phyloP scores from a whole-genome alignment of 2,113 vertebrate species.

The Epinephelus fuscoguttatus region DNA sequence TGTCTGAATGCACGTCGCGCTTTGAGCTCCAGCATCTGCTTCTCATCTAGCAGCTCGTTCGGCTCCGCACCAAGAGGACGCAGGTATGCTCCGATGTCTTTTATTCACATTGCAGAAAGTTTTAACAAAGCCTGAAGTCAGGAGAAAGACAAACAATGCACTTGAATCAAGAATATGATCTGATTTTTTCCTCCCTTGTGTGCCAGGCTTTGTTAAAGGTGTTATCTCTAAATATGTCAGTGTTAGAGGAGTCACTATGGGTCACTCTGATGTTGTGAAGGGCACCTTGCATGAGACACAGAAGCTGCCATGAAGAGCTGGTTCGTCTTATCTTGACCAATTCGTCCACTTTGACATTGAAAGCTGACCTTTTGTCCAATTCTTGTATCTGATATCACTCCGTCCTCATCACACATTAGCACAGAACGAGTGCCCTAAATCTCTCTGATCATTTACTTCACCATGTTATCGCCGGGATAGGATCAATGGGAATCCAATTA shows the following conservation, averaged over 20 bases:
- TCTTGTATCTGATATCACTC: constrained; percentile 12
- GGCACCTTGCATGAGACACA: constrained; percentile 21
- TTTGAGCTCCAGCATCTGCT: constrained; percentile 50
- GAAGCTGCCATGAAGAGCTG: neutral
- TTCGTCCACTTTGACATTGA: constrained; percentile 54
- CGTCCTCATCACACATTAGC: constrained; percentile 22
- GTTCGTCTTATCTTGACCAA: neutral
- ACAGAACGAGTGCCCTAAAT: constrained; percentile 35
- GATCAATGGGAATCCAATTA: constrained; percentile 76
- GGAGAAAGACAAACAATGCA: neutral
- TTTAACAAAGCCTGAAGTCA: constrained; percentile 27
- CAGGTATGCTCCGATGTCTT: constrained; percentile 68
- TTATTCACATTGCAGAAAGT: constrained; percentile 12
- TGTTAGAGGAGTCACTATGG: constrained; percentile 24
- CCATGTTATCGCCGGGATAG: constrained; percentile 26
- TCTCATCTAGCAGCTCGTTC: constrained; percentile 48
- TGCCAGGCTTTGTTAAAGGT: neutral
- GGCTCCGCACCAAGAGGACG: constrained; percentile 48
- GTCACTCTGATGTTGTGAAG: constrained; percentile 36
- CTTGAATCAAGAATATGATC: constrained; percentile 11
- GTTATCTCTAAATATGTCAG: constrained; percentile 8
- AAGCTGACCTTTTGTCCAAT: constrained; percentile 62
- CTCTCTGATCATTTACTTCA: constrained; percentile 36
- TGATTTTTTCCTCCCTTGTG: neutral
- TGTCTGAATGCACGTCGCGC: constrained; percentile 57